Evolutionary conservation across 2,888 invertebrate species (phyloP), one percentile per base, ranked within the genome.

Genomic region (Melipona bicolor): DNA sequence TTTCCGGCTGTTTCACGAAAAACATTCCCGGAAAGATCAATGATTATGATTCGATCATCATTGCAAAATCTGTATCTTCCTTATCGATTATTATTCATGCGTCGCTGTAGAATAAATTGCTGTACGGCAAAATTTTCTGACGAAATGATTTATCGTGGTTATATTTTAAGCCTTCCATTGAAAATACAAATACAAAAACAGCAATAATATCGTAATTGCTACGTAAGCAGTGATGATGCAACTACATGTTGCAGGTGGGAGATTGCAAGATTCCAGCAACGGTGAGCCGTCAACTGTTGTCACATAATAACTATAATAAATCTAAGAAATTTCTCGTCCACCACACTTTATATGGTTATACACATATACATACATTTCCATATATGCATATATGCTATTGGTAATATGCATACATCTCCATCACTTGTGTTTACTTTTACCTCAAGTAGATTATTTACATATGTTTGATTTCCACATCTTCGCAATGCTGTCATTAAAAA

Each of bases 181-280:
- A 69, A 50, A 56, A 85, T 64, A 81, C 81, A 83, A 85, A 85
- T 70, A 59, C 71, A 24, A 79, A 85, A 80, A 69, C 27, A 67
- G 21, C 43, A 56, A 52, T 54, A 13, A 61, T 59, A 82, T 36
- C 73, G 81, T 88, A 88, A 88, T 88, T 87, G 83, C 85, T 64
- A 73, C 77, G 79, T 78, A 84, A 83, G 78, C 77, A 49, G 71
- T 43, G 43, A 43, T 9, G 43, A 43, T 43, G 43, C 43, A 43
- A 43, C 43, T 36, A 36, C 0, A 9, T 65, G 19, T 5, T 43
- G 76, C 87, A 72, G 74, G 67, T 83, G 73, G 54, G 43, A 83
- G 79, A 82, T 68, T 43, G 9, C 49, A 67, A 68, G 73, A 78
- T 78, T 83, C 73, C 78, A 77, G 52, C 72, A 56, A 59, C 78